Conservation (phyloP, 2,113 vertebrate species). For the Phaethornis superciliosus region DNA sequence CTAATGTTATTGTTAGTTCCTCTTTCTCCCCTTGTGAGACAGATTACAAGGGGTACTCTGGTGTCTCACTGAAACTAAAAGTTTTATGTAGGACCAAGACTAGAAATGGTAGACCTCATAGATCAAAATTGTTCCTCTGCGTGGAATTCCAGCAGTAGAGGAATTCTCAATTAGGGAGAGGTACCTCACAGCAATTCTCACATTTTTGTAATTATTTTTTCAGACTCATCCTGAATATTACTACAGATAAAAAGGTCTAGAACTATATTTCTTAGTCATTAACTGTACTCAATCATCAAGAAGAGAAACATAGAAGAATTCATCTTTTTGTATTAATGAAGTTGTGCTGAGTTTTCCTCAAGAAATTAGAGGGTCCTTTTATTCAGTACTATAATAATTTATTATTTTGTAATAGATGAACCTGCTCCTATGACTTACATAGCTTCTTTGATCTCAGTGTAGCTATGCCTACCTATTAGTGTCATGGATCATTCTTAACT, state of each 20-base stretch:
- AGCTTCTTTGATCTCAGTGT: not conserved
- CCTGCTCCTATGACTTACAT: not conserved
- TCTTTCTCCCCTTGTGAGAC: not conserved
- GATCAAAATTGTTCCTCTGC: not conserved
- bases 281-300: not conserved
- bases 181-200: not conserved
- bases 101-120: not conserved
- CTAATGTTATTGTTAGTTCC: not conserved
- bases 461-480: not conserved
- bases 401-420: not conserved
- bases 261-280: not conserved
- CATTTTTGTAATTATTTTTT: not conserved
- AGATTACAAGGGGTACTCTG: not conserved
- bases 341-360: not conserved
- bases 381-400: not conserved
- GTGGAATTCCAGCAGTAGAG: not conserved
- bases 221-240: not conserved
- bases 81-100: not conserved
- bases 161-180: not conserved
- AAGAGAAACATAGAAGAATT: not conserved
- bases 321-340: not conserved
- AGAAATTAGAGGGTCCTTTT: not conserved
- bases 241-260: not conserved
- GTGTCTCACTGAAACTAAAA: not conserved
- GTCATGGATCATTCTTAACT: not conserved